Evolutionary conservation across 1,140 invertebrate species (phyloP).

Genomic region (Camponotus pennsylvanicus): DNA sequence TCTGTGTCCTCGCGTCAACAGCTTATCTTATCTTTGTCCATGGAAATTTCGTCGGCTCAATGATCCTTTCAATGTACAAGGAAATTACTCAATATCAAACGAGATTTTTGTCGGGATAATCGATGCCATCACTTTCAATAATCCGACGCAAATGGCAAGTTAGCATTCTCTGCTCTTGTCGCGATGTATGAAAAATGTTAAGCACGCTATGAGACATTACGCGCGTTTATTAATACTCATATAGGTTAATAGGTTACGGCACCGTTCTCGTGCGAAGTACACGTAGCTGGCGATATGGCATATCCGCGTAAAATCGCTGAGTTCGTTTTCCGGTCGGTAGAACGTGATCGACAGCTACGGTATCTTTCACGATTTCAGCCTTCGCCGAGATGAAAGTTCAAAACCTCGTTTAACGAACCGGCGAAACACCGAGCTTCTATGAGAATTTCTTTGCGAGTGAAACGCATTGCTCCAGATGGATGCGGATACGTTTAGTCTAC

Average conservation of each 20-base stretch:
- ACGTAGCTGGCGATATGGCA: background rate
- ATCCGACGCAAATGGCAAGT: constrained; percentile 3
- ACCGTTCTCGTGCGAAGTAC: constrained; percentile 2
- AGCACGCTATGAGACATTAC: constrained; percentile 15
- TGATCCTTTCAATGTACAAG: background rate
- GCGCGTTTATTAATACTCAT: constrained; percentile 72
- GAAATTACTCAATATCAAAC: constrained; percentile 29
- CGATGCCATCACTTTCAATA: background rate
- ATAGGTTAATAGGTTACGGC: constrained; percentile 79
- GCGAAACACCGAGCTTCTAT: constrained; percentile 35
- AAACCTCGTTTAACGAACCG: constrained; percentile 71
- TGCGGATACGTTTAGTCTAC: constrained; percentile 64
- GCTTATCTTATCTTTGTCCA: constrained; percentile 34
- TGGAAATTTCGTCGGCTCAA: constrained; percentile 28
- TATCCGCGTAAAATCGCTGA: constrained; percentile 48
- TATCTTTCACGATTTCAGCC: constrained; percentile 61
- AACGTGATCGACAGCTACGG: constrained; percentile 70
- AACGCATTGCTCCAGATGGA: constrained; percentile 56
- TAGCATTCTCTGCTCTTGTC: constrained; percentile 22
- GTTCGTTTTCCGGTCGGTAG: constrained; percentile 61
- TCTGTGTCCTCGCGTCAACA: constrained; percentile 36
- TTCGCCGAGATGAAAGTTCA: constrained; percentile 81
- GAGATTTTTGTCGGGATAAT: constrained; percentile 39
- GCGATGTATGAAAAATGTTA: constrained; percentile 8
- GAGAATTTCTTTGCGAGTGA: constrained; percentile 64